These are phyloP conservation scores for Gymnarchus niloticus DNA, from an alignment of 2,113 vertebrate species.

Conservation along the genomic window DNA sequence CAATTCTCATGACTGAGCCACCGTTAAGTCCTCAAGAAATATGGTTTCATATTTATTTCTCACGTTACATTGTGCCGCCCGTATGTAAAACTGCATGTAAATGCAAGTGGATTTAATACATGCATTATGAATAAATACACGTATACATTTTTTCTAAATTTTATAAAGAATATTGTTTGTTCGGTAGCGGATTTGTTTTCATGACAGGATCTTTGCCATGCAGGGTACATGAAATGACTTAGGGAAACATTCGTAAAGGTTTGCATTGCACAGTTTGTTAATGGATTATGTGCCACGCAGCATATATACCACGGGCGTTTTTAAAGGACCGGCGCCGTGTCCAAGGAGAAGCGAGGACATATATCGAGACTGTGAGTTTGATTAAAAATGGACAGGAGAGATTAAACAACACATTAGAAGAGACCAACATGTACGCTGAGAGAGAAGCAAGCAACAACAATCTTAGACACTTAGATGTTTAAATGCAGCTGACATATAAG, in stretches of 20 bases:
- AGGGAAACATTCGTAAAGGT: background rate
- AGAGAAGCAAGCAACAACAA: background rate
- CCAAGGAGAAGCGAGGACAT: background rate
- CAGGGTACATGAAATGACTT: background rate
- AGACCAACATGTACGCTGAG: background rate
- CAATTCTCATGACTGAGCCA: background rate
- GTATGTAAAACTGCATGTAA: background rate
- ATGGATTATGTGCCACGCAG: background rate
- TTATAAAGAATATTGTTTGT: background rate
- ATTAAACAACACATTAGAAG: background rate
- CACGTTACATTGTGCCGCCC: background rate
- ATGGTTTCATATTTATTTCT: background rate
- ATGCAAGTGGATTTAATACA: background rate
- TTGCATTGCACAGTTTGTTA: background rate
- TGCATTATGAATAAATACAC: background rate
- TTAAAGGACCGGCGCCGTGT: background rate
- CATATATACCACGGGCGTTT: background rate
- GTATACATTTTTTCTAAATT: background rate
- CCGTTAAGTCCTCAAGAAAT: background rate
- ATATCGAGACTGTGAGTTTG: background rate
- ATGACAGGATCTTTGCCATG: background rate
- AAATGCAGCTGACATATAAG: constrained; percentile 1
- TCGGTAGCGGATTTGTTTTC: background rate
- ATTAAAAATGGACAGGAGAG: constrained; percentile 1
- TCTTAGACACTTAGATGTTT: background rate